Percentiles rank a stretch among this genome's conserved stretches.
Conservation (phyloP, 2,797 vertebrate genomes). For the Clarias pachynema region DNA sequence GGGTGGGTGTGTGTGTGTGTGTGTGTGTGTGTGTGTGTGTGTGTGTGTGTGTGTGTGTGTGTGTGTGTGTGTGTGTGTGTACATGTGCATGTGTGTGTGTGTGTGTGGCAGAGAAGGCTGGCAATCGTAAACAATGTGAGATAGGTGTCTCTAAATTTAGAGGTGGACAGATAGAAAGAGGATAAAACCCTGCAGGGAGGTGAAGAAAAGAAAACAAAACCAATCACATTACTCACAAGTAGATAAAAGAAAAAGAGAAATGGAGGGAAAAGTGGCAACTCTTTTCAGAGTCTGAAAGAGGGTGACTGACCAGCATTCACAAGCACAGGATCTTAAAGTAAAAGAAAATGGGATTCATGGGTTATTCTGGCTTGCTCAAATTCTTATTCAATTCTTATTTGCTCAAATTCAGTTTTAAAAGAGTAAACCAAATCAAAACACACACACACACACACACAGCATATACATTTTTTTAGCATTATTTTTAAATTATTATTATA, state of each 20-base stretch:
- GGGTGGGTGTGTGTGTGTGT: not conserved
- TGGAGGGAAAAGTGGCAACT: not conserved
- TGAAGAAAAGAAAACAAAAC: constrained; percentile 13
- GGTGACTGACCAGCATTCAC: not conserved
- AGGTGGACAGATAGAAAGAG: constrained; percentile 45
- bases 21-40: constrained; percentile 28
- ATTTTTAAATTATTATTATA: too few species aligned
- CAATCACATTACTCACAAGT: constrained; percentile 27
- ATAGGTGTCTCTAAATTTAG: constrained; percentile 70
- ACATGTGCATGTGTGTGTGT: constrained; percentile 28
- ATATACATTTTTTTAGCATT: not conserved
- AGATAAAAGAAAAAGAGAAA: constrained; percentile 15
- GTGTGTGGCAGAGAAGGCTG: constrained; percentile 11
- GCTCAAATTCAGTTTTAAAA: not conserved
- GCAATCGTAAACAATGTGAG: constrained; percentile 70
- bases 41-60: constrained; percentile 1
- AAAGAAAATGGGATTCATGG: constrained; percentile 12
- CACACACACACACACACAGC: constrained; percentile 3
- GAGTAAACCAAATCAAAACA: not conserved
- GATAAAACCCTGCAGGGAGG: constrained; percentile 43
- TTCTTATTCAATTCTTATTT: too few species aligned
- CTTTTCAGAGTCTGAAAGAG: not conserved
- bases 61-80: constrained; percentile 13
- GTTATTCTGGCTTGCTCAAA: not conserved
- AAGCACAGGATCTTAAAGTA: not conserved